A percentile compares a stretch with the other conserved stretches of the same genome.
These are phyloP conservation scores for Gila orcuttii DNA, from an alignment of 2,113 vertebrate species.

Conservation along the genomic window DNA sequence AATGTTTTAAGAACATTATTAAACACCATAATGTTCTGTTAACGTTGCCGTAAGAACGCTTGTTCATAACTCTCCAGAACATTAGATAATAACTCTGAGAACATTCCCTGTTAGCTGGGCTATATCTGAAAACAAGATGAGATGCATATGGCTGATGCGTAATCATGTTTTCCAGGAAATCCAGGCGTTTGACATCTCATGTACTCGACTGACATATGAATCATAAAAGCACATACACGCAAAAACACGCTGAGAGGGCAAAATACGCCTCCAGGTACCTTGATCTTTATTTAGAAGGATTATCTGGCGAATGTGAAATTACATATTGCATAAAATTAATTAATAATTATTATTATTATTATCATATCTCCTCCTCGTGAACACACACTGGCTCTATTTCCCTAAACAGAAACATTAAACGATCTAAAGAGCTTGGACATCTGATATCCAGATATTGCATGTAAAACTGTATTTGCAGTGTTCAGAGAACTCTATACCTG, in stretches of 20 bases:
- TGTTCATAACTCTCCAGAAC: too few species aligned
- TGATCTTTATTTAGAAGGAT: conserved; percentile 2
- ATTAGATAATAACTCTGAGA: too few species aligned
- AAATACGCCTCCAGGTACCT: not conserved
- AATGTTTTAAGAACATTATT: too few species aligned
- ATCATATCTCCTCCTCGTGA: not conserved
- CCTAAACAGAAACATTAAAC: conserved; percentile 42
- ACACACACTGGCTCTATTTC: conserved; percentile 40
- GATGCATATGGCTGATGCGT: conserved; percentile 23
- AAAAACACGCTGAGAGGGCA: not conserved
- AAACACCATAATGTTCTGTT: too few species aligned
- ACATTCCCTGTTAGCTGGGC: too few species aligned
- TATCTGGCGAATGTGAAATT: not conserved
- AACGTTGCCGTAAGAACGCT: too few species aligned
- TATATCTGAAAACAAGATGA: conserved; percentile 54
- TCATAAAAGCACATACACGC: not conserved
- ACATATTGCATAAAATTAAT: conserved; percentile 49
- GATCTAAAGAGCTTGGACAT: conserved; percentile 33
- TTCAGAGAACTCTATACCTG: conserved; percentile 59
- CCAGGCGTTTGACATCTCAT: conserved; percentile 38
- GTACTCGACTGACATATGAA: conserved; percentile 13
- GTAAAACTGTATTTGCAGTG: conserved; percentile 65
- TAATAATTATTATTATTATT: not conserved
- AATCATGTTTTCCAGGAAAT: conserved; percentile 23
- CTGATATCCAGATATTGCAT: conserved; percentile 57